Conservation (phyloP, 2,888 invertebrate species). For the Orchesella flavescens region DNA sequence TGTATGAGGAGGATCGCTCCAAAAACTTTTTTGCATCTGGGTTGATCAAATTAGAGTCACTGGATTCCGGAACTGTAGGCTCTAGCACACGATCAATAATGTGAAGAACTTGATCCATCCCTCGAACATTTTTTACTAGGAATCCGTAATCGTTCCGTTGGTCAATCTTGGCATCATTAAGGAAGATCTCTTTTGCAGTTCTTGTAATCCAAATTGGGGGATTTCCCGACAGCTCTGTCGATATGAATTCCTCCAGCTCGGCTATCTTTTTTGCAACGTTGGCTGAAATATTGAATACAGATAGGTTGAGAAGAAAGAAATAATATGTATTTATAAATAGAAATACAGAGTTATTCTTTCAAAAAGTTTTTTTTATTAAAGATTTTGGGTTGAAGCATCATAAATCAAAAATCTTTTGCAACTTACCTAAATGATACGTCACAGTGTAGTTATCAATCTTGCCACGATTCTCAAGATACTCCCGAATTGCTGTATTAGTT, state of each 20-base stretch:
- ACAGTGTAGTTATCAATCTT: constrained; percentile 70
- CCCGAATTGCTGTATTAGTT: constrained; percentile 89
- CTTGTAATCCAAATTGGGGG: constrained; percentile 89
- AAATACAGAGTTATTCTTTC: no score
- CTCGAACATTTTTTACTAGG: constrained; percentile 78
- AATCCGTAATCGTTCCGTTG: constrained; percentile 77
- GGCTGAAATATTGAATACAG: constrained; percentile 77
- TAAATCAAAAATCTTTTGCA: not conserved
- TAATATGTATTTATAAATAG: no score
- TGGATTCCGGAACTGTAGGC: constrained; percentile 78
- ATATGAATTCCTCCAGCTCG: constrained; percentile 79
- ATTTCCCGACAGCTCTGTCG: constrained; percentile 87
- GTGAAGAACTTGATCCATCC: constrained; percentile 80
- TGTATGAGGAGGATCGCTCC: constrained; percentile 66
- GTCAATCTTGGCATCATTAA: constrained; percentile 87
- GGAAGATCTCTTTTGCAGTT: constrained; percentile 82
- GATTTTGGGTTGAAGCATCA: not conserved
- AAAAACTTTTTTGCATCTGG: constrained; percentile 84
- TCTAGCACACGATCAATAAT: constrained; percentile 84
- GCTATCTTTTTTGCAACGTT: constrained; percentile 82
- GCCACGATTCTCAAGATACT: constrained; percentile 76
- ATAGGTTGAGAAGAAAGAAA: no score
- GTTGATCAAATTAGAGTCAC: constrained; percentile 81
- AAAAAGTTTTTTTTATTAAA: not conserved
- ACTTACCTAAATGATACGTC: constrained; percentile 70